Evolutionary conservation across 2,113 vertebrate species (phyloP), one percentile per base, ranked within the genome.

Genomic region (Cynocephalus volans): DNA sequence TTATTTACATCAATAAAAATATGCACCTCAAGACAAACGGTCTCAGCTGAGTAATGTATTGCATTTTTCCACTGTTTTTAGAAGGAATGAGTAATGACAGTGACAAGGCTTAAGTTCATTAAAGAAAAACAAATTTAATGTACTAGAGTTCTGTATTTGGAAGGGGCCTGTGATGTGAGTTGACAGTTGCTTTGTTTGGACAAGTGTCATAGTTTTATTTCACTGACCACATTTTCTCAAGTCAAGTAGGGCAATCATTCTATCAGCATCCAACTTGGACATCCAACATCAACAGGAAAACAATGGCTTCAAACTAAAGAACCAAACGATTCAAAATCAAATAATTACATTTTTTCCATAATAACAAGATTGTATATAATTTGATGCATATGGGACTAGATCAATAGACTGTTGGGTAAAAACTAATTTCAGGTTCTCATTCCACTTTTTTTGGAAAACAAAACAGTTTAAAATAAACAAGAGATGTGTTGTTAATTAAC

Each of bases 161-260:
- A 98, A 97, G 94, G 95, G 98, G 93, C 14, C 93, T 97, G 70
- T 98, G 98, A 98, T 98, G 93, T 86, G 85, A 98, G 52, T 84
- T 98, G 98, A 98, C 98, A 98, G 98, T 97, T 97, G 3, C 97
- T 98, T 99, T 99, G 98, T 98, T 99, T 99, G 97, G 95, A 98
- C 98, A 98, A 98, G 97, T 98, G 97, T 97, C 98, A 98, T 96
- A 97, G 97, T 87, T 98, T 98, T 98, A 98, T 97, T 98, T 96
- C 95, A 97, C 83, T 96, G 98, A 92, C 93, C 83, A 98, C 96
- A 94, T 95, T 98, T 98, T 98, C 97, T 97, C 48, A 97, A 98
- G 97, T 92, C 97, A 97, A 98, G 93, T 81, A 98, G 81, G 64
- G 33, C 85, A 95, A 93, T 97, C 96, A 97, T 96, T 98, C 94